phyloP scores from a whole-genome alignment of 2,113 vertebrate species.

The Percina caprodes region DNA sequence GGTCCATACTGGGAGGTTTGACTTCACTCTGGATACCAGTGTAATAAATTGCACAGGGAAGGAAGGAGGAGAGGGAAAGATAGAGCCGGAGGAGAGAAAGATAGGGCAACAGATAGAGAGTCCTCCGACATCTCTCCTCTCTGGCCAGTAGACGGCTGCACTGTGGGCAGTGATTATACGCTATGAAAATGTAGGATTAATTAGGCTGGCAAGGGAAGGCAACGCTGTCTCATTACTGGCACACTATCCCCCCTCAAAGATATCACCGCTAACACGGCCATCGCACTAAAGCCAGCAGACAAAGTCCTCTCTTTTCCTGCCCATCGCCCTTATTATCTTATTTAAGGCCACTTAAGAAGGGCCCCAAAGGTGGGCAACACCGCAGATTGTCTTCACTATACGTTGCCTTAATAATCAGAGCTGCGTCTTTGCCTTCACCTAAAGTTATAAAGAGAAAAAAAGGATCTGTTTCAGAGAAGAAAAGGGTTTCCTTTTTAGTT shows the following conservation, averaged over 20 bases:
- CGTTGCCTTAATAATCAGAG: conserved; percentile 79
- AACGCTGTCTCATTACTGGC: conserved; percentile 91
- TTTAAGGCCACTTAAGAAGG: conserved; percentile 90
- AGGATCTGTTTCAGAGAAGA: conserved; percentile 47
- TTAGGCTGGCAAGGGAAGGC: conserved; percentile 91
- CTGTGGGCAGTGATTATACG: conserved; percentile 89
- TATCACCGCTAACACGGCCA: conserved; percentile 87
- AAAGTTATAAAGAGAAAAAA: conserved; percentile 48
- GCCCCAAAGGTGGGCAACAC: conserved; percentile 85
- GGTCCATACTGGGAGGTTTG: conserved; percentile 91
- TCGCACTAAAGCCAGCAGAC: conserved; percentile 90
- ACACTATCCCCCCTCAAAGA: conserved; percentile 87
- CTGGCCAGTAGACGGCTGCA: conserved; percentile 83
- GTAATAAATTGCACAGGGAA: conserved; percentile 83
- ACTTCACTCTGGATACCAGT: conserved; percentile 84
- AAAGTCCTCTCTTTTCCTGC: conserved; percentile 89
- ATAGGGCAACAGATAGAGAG: conserved; percentile 84
- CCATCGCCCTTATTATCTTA: conserved; percentile 90
- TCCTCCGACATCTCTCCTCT: conserved; percentile 69
- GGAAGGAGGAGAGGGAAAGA: conserved; percentile 57
- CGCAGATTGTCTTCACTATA: conserved; percentile 73
- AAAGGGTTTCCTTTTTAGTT: conserved; percentile 56
- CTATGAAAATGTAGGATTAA: conserved; percentile 95
- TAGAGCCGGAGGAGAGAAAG: conserved; percentile 51
- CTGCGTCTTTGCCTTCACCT: conserved; percentile 82